Conservation (phyloP, 2,797 vertebrate species). For the Bradypus variegatus region DNA sequence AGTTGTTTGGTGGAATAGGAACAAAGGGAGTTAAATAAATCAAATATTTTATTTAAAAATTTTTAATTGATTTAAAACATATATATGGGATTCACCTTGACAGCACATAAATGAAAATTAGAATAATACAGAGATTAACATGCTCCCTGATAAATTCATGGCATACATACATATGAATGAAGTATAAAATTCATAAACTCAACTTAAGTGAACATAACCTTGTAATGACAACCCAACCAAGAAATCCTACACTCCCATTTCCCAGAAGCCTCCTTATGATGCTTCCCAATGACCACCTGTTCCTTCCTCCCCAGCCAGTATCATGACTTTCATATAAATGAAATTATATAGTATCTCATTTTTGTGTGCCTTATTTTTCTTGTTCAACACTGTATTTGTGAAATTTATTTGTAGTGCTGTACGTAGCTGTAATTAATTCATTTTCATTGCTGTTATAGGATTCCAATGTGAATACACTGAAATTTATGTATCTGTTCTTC, state of each 20-base stretch:
- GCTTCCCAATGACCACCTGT: background rate
- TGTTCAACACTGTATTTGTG: background rate
- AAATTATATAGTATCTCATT: background rate
- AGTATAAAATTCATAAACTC: background rate
- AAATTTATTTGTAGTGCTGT: background rate
- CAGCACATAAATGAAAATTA: background rate
- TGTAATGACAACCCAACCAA: background rate
- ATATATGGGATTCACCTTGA: background rate
- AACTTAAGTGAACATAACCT: background rate
- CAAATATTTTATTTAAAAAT: background rate
- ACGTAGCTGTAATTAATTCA: background rate
- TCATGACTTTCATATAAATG: background rate
- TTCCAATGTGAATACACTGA: background rate
- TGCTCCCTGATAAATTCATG: background rate
- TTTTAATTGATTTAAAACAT: background rate
- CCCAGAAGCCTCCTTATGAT: background rate
- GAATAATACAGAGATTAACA: background rate
- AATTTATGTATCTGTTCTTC: background rate
- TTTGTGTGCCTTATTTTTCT: background rate
- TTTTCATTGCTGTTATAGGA: background rate
- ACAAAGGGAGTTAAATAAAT: background rate
- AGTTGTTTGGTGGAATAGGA: background rate
- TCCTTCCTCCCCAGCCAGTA: background rate
- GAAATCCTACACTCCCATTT: background rate
- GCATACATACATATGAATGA: background rate